Conservation (phyloP, 2,888 invertebrate species). For the Plebejus melissa region DNA sequence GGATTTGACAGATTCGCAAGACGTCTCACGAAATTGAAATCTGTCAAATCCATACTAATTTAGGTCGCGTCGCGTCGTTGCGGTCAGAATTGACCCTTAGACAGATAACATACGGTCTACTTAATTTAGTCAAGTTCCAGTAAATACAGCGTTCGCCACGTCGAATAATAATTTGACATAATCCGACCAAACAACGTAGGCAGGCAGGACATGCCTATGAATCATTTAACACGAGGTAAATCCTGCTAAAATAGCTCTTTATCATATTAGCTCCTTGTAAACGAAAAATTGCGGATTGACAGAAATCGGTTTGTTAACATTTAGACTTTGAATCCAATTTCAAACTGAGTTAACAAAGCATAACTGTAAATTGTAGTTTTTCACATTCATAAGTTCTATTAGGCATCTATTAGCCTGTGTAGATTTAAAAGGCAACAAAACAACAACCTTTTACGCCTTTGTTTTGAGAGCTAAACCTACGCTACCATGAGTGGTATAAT, state of each 20-base stretch:
- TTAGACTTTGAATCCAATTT: neutral
- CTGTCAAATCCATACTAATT: no score
- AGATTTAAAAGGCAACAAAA: neutral
- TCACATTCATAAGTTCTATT: neutral
- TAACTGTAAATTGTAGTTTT: neutral
- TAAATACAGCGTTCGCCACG: no score
- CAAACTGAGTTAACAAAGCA: neutral
- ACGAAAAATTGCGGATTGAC: neutral
- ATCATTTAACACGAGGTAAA: neutral
- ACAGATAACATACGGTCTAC: neutral
- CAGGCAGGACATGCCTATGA: no score
- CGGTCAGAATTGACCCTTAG: no score
- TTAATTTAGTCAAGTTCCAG: no score
- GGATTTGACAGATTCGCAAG: no score
- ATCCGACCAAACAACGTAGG: neutral
- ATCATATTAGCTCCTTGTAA: neutral
- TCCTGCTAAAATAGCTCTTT: neutral
- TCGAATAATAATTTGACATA: neutral
- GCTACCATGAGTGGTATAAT: conserved; percentile 56
- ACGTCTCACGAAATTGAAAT: no score
- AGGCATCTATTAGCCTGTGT: neutral
- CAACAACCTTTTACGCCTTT: neutral
- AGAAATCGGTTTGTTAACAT: neutral
- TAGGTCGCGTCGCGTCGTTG: no score
- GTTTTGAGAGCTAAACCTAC: conserved; percentile 46